These are phyloP conservation scores for Pangasius macronema DNA, from an alignment of 2,797 vertebrate genomes.

Conservation along the genomic window DNA sequence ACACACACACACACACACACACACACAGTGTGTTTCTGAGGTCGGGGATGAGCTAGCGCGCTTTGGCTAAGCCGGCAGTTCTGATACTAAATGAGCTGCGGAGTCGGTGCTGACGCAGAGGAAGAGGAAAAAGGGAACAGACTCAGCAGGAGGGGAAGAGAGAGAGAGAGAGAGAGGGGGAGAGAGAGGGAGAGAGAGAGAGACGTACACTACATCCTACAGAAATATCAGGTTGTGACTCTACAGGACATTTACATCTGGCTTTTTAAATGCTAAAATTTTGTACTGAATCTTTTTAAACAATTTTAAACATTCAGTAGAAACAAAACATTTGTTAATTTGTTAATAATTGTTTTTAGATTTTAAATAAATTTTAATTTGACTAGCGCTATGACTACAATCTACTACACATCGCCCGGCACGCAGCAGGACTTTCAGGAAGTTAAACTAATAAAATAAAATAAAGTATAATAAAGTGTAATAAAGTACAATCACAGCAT, in stretches of 20 bases:
- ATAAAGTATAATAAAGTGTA: background rate
- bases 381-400: too few relatives aligned
- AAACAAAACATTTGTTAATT: too few relatives aligned
- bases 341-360: too few relatives aligned
- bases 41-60: background rate
- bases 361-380: too few relatives aligned
- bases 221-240: too few relatives aligned
- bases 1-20: conserved; percentile 12
- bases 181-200: conserved; percentile 18
- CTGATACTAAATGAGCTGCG: conserved; percentile 56
- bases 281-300: background rate
- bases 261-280: background rate
- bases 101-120: conserved; percentile 49
- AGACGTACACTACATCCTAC: background rate
- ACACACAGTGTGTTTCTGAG: background rate
- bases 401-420: too few relatives aligned
- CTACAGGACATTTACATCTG: background rate
- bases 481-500: background rate
- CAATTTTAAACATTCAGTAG: background rate
- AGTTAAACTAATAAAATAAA: background rate
- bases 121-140: conserved; percentile 44
- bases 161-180: conserved; percentile 42
- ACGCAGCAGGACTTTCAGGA: too few relatives aligned
- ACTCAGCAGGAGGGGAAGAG: conserved; percentile 24
- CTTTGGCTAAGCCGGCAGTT: conserved; percentile 21